Evolutionary conservation across 1,140 invertebrate species (phyloP), one percentile per base, ranked within the genome.

Genomic region (Ostrea denselamellosa): DNA sequence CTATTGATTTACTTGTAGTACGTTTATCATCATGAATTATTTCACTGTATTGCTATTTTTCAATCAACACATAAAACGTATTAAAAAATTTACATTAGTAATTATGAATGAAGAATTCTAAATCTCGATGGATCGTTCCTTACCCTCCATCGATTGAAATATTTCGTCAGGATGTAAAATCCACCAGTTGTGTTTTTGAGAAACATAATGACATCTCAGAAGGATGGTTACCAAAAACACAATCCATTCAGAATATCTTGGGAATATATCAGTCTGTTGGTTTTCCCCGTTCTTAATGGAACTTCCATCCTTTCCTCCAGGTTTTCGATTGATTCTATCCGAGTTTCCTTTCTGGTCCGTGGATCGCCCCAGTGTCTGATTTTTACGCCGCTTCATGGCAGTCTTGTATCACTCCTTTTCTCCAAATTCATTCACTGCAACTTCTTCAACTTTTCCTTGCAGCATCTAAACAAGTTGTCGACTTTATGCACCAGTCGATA

Each of bases 131-230:
- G 53, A 84, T n/a, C 25, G 8, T 52, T 54, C 81, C 88, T 85
- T 87, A 94, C 93, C 92, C 93, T 94, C 93, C n/a, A 93, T 71
- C 0, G 92, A 89, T 81, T 94, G 93, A 53, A 91, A 94, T n/a
- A 93, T 90, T 85, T 94, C 93, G 87, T 94, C 93, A 0, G 93
- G 93, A 86, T 94, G 93, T 52, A 94, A 58, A 51, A 93, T 91
- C 93, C 93, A 93, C 92, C 92, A 92, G 28, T 92, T 92, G 44
- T 87, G 54, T 9, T 88, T 89, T 28, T 92, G 54, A 5, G 83
- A 77, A 5, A 93, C 91, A 71, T 94, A 93, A 44, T 68, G 8
- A 53, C 92, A 81, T 56, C 93, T 87, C 22, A 91, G 12, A 0
- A 65, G 51, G 52, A 92, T 62, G 19, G 91, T 92, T 4, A 93